phyloP scores from a whole-genome alignment of 2,888 invertebrate genomes.

The Euplexia lucipara region DNA sequence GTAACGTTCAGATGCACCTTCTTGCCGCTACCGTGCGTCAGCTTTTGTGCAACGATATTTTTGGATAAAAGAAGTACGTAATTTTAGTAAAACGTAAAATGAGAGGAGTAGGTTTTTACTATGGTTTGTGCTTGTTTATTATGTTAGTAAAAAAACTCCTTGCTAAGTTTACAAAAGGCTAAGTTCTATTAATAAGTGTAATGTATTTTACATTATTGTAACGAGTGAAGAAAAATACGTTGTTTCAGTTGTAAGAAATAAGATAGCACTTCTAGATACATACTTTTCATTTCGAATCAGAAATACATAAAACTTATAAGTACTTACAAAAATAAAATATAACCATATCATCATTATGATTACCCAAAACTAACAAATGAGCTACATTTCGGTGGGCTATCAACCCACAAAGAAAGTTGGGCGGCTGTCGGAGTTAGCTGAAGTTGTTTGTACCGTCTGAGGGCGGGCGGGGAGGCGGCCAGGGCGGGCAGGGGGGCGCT shows the following conservation, averaged over 20 bases:
- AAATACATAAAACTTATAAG: neutral
- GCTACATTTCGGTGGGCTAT: slow-evolving; percentile 78
- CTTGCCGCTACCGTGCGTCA: slow-evolving; percentile 50
- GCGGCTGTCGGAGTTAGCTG: slow-evolving; percentile 81
- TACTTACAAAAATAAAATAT: neutral
- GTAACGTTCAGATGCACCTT: slow-evolving; percentile 70
- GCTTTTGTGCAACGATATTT: slow-evolving; percentile 49
- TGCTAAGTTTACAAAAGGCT: neutral
- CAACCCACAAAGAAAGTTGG: slow-evolving; percentile 84
- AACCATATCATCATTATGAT: slow-evolving; percentile 54
- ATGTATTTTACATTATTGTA: neutral
- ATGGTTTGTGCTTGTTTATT: neutral
- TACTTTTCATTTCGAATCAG: neutral
- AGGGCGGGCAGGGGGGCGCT: slow-evolving; percentile 66
- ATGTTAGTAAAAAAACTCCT: neutral
- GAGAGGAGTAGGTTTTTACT: too few species aligned
- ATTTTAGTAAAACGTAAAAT: slow-evolving; percentile 15
- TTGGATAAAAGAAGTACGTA: slow-evolving; percentile 25
- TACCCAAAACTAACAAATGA: slow-evolving; percentile 70
- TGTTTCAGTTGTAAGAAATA: neutral
- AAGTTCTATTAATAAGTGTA: neutral
- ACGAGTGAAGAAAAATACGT: neutral
- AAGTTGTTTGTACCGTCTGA: slow-evolving; percentile 85
- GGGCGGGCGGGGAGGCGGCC: slow-evolving; percentile 71
- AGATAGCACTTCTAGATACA: neutral